phyloP scores from a whole-genome alignment of 35 echinoderm and acorn worm genomes.

The Chiridota heheva region DNA sequence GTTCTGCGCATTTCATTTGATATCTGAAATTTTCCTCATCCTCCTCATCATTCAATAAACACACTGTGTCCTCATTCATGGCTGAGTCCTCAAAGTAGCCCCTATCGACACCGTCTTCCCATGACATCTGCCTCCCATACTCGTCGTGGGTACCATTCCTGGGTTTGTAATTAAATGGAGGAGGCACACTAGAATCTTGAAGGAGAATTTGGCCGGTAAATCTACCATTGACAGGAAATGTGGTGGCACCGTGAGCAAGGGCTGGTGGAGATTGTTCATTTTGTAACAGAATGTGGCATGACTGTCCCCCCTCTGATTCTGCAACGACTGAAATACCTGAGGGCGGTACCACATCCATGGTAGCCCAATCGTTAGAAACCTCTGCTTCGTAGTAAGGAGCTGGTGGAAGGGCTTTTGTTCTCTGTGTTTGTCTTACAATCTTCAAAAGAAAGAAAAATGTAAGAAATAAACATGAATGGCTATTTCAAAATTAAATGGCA shows the following conservation, averaged over 20 bases:
- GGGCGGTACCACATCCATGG: slow-evolving; percentile 33
- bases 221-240: slow-evolving; percentile 6
- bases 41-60: slow-evolving; percentile 43
- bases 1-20: slow-evolving; percentile 73
- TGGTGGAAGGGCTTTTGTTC: slow-evolving; percentile 62
- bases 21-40: slow-evolving; percentile 60
- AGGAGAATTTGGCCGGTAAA: slow-evolving; percentile 74
- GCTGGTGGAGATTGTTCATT: slow-evolving; percentile 64
- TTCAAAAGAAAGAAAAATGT: slow-evolving; percentile 11
- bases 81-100: slow-evolving; percentile 35
- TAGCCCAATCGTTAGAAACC: slow-evolving; percentile 60
- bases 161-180: slow-evolving; percentile 67
- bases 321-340: slow-evolving; percentile 50
- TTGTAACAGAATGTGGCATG: slow-evolving; percentile 74
- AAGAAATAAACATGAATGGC: not conserved
- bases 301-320: slow-evolving; percentile 43
- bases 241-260: slow-evolving; percentile 25
- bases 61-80: slow-evolving; percentile 37
- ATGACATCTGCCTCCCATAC: slow-evolving; percentile 45
- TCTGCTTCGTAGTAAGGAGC: slow-evolving; percentile 85
- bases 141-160: slow-evolving; percentile 40
- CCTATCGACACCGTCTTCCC: slow-evolving; percentile 32
- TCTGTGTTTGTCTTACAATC: slow-evolving; percentile 65
- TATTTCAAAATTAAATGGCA: not conserved
- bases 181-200: slow-evolving; percentile 82